Percentiles rank a stretch among this genome's conserved stretches.
Evolutionary conservation across 2,888 invertebrate genomes (phyloP).

Genomic region (Tetramorium bicarinatum): DNA sequence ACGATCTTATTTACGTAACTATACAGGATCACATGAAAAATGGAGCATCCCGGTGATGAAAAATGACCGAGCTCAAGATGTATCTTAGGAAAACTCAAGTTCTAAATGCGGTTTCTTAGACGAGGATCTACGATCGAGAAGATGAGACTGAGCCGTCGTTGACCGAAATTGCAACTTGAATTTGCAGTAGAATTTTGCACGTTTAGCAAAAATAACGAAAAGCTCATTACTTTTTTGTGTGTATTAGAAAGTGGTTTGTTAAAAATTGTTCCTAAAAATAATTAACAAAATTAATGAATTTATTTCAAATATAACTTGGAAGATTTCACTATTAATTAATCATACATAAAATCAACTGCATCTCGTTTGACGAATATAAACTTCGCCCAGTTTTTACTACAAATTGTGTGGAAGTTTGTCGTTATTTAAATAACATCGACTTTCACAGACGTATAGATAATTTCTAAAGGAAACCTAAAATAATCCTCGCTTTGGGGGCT

Average conservation of each 20-base stretch:
- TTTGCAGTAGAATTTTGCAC: not conserved
- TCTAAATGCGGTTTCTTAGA: not conserved
- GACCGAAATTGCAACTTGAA: not conserved
- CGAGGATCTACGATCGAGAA: not conserved
- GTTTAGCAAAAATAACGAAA: not conserved
- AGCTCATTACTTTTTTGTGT: not conserved
- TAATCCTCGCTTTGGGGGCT: not conserved
- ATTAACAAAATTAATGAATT: not conserved
- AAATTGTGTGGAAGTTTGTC: not conserved
- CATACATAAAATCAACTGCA: not conserved
- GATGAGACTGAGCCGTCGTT: not conserved
- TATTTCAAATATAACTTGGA: not conserved
- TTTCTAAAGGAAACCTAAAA: not conserved
- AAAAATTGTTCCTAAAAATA: not conserved
- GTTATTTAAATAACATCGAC: not conserved
- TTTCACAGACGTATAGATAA: not conserved
- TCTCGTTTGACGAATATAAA: not conserved
- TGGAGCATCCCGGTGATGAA: constrained; percentile 37
- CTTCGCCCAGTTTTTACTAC: not conserved
- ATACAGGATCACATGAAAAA: constrained; percentile 34
- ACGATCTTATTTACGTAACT: constrained; percentile 42
- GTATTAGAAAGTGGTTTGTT: not conserved
- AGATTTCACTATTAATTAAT: not conserved
- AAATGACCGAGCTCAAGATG: constrained; percentile 16
- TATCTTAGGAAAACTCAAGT: not conserved